phyloP scores from a whole-genome alignment of 2,888 invertebrate genomes.

The Atherix ibis region DNA sequence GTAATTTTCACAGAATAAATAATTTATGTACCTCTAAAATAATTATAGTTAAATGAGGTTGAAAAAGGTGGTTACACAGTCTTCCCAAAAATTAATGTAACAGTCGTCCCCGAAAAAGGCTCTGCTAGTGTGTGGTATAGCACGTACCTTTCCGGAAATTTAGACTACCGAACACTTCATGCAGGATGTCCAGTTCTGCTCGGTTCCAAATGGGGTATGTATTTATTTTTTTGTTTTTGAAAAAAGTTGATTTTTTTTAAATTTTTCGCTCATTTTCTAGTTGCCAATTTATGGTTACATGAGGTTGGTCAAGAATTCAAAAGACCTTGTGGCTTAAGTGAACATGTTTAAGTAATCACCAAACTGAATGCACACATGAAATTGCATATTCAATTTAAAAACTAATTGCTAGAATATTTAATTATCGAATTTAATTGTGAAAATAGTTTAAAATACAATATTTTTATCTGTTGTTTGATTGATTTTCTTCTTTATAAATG shows the following conservation, averaged over 20 bases:
- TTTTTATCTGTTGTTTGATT: too few species aligned
- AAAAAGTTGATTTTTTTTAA: constrained; percentile 38
- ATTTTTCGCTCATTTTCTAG: constrained; percentile 26
- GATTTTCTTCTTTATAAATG: too few species aligned
- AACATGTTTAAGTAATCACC: too few species aligned
- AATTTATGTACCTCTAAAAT: too few species aligned
- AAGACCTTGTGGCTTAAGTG: constrained; percentile 33
- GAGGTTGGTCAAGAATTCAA: constrained; percentile 67
- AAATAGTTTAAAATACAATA: too few species aligned
- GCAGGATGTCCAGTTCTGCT: constrained; percentile 87
- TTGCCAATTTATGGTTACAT: constrained; percentile 80
- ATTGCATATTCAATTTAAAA: too few species aligned
- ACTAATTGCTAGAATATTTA: too few species aligned
- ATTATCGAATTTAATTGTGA: too few species aligned
- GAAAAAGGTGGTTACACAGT: constrained; percentile 90
- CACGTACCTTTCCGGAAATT: constrained; percentile 72
- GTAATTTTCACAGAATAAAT: too few species aligned
- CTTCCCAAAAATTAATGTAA: constrained; percentile 67
- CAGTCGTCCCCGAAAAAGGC: constrained; percentile 71
- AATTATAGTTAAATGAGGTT: constrained; percentile 79
- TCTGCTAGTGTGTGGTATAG: constrained; percentile 87
- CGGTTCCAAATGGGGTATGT: constrained; percentile 83
- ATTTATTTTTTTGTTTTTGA: constrained; percentile 16
- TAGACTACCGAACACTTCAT: constrained; percentile 73
- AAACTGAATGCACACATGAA: too few species aligned